Evolutionary conservation across 2,797 vertebrate genomes (phyloP).

Genomic region (Alauda arvensis): DNA sequence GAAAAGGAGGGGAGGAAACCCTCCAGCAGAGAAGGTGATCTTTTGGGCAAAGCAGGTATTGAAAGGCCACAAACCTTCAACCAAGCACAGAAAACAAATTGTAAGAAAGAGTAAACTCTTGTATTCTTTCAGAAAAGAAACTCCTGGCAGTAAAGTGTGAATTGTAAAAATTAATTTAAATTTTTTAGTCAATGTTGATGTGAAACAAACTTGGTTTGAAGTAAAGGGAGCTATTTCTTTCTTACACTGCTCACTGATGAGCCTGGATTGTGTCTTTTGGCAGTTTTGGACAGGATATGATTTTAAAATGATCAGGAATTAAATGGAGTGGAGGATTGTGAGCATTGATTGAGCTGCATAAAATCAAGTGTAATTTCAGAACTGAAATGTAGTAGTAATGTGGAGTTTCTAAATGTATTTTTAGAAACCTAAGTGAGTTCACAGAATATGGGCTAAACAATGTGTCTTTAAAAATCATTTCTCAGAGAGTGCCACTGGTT

Average conservation of each 20-base stretch:
- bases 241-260: background rate
- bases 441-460: background rate
- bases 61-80: background rate
- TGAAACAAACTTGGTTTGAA: background rate
- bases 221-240: background rate
- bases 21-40: background rate
- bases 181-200: background rate
- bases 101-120: background rate
- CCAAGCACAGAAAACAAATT: background rate
- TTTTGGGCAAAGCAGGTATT: background rate
- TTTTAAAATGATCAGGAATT: background rate
- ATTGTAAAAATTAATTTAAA: background rate
- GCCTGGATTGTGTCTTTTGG: background rate
- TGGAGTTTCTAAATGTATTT: background rate
- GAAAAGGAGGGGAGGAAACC: background rate
- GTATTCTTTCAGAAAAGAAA: background rate
- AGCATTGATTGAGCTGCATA: background rate
- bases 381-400: background rate
- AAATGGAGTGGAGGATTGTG: background rate
- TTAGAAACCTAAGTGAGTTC: background rate
- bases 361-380: background rate
- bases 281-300: background rate
- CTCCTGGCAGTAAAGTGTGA: background rate
- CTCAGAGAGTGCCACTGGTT: background rate
- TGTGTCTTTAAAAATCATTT: background rate